These are phyloP conservation scores for Camelus dromedarius DNA, from an alignment of 2,113 vertebrate genomes.

Conservation along the genomic window DNA sequence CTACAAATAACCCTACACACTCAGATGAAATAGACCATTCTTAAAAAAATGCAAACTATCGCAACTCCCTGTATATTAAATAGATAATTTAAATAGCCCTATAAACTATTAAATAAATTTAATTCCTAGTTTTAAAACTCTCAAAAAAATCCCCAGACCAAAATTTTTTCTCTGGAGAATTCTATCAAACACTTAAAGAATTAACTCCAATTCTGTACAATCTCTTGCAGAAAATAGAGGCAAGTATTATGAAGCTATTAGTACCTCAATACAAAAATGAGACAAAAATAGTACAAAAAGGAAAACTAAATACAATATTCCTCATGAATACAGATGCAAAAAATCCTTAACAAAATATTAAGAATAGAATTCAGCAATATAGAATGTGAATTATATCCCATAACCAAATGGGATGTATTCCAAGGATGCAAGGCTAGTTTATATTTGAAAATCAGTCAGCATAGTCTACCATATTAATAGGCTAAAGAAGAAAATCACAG, in stretches of 20 bases:
- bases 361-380: neutral
- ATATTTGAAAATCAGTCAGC: neutral
- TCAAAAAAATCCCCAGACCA: neutral
- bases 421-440: neutral
- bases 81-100: neutral
- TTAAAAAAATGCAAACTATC: neutral
- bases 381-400: neutral
- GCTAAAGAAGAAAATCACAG: neutral
- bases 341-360: neutral
- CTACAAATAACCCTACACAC: neutral
- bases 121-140: neutral
- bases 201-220: neutral
- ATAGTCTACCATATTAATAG: neutral
- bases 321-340: neutral
- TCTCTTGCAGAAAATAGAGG: neutral
- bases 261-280: neutral
- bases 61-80: neutral
- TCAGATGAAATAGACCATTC: neutral
- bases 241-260: neutral
- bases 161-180: neutral
- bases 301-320: neutral
- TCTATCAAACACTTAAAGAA: neutral
- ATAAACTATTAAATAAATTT: neutral
- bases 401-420: neutral
- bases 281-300: constrained; percentile 1